Evolutionary conservation across 2,797 vertebrate genomes (phyloP).

Genomic region (Pseudochirops cupreus): DNA sequence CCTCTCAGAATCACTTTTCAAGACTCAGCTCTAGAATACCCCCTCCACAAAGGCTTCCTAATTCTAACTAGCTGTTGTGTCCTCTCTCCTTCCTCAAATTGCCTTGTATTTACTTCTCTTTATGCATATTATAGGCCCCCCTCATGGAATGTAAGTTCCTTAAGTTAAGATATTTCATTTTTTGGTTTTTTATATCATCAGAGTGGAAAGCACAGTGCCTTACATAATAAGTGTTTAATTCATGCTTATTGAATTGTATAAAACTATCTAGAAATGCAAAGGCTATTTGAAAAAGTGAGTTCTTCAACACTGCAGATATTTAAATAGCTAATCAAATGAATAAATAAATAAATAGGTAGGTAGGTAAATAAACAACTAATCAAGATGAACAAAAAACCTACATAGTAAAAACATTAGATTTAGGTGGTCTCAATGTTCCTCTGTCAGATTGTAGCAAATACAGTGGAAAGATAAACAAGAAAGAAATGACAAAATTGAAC

Average conservation of each 20-base stretch:
- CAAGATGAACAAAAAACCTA: not conserved
- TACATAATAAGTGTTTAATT: not conserved
- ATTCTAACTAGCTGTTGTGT: not conserved
- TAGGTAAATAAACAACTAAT: not conserved
- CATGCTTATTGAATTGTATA: not conserved
- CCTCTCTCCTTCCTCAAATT: not conserved
- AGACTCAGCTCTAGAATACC: not conserved
- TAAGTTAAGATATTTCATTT: not conserved
- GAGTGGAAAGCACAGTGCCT: not conserved
- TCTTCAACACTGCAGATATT: not conserved
- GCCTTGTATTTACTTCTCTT: not conserved
- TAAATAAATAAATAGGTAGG: too few species aligned
- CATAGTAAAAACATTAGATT: not conserved
- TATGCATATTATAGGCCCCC: not conserved
- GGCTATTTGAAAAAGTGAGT: not conserved
- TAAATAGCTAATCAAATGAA: not conserved
- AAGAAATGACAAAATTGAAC: not conserved
- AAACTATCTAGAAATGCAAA: not conserved
- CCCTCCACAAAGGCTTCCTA: not conserved
- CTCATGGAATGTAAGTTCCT: not conserved
- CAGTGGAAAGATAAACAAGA: not conserved
- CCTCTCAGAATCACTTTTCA: not conserved
- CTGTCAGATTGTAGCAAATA: not conserved
- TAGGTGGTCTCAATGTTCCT: not conserved
- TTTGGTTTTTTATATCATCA: not conserved